A percentile compares a stretch with the other conserved stretches of the same genome.
These are phyloP conservation scores for Bradypodion ventrale DNA, from an alignment of 2,797 vertebrate genomes.

Conservation along the genomic window DNA sequence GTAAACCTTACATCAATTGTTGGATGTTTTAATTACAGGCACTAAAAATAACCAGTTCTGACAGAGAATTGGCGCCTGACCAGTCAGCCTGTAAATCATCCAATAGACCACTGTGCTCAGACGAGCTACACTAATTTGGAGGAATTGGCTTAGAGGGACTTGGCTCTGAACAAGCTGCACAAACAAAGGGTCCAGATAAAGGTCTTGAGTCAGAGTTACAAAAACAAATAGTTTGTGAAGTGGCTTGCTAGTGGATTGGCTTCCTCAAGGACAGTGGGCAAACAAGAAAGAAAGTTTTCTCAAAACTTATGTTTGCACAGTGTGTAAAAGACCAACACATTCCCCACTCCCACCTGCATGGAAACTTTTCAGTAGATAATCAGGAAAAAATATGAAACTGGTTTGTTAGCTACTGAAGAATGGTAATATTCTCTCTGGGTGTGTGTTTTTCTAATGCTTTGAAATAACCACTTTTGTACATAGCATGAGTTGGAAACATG, in stretches of 20 bases:
- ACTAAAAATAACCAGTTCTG: slow-evolving; percentile 43
- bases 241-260: slow-evolving; percentile 31
- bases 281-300: slow-evolving; percentile 31
- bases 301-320: not conserved
- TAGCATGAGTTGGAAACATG: not conserved
- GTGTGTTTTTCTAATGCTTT: not conserved
- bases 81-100: slow-evolving; percentile 59
- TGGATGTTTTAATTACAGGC: slow-evolving; percentile 5
- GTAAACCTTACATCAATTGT: not conserved
- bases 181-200: slow-evolving; percentile 69
- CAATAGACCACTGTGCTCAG: slow-evolving; percentile 29
- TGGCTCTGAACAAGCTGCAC: slow-evolving; percentile 52
- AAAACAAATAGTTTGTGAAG: slow-evolving; percentile 55
- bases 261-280: slow-evolving; percentile 52
- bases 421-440: no score
- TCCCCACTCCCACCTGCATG: not conserved
- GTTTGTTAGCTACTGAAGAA: not conserved
- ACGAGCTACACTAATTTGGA: slow-evolving; percentile 15
- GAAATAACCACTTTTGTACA: no score
- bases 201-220: slow-evolving; percentile 62
- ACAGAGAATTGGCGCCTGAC: slow-evolving; percentile 12
- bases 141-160: slow-evolving; percentile 9
- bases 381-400: not conserved
- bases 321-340: not conserved
- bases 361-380: not conserved